phyloP scores from a whole-genome alignment of 2,888 invertebrate species.

The Apodemia duryi region DNA sequence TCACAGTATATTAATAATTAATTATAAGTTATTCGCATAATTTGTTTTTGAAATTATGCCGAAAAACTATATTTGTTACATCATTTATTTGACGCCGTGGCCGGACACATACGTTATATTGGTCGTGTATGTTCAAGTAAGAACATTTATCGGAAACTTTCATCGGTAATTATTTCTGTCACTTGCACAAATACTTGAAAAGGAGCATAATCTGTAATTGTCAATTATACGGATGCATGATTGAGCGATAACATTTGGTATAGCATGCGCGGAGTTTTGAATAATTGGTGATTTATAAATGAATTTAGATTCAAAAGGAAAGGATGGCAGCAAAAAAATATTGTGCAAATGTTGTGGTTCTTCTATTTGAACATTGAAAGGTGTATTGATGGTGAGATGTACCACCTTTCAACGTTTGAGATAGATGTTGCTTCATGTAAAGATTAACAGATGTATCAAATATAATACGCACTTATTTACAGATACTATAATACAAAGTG shows the following conservation, averaged over 20 bases:
- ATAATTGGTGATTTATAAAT: slow-evolving; percentile 43
- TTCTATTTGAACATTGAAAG: slow-evolving; percentile 37
- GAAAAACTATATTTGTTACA: neutral
- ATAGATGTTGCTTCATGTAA: neutral
- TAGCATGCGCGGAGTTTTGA: slow-evolving; percentile 40
- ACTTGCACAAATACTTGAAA: slow-evolving; percentile 19
- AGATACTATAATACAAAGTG: too few species aligned
- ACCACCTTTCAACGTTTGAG: slow-evolving; percentile 30
- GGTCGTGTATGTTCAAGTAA: neutral
- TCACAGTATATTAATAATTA: too few species aligned
- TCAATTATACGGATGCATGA: slow-evolving; percentile 11
- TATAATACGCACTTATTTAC: too few species aligned
- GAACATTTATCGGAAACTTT: slow-evolving; percentile 9
- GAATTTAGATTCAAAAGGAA: slow-evolving; percentile 45
- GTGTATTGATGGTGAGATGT: too few species aligned
- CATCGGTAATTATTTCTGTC: slow-evolving; percentile 13
- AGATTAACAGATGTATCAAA: neutral
- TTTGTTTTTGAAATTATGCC: too few species aligned
- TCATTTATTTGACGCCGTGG: neutral
- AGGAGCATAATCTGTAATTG: slow-evolving; percentile 17
- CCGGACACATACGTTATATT: neutral
- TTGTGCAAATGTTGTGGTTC: slow-evolving; percentile 37
- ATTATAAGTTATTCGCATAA: too few species aligned
- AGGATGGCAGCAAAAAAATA: slow-evolving; percentile 48
- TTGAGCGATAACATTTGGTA: slow-evolving; percentile 44